Conservation (phyloP, 1,140 invertebrate genomes). For the Carposina sasakii region DNA sequence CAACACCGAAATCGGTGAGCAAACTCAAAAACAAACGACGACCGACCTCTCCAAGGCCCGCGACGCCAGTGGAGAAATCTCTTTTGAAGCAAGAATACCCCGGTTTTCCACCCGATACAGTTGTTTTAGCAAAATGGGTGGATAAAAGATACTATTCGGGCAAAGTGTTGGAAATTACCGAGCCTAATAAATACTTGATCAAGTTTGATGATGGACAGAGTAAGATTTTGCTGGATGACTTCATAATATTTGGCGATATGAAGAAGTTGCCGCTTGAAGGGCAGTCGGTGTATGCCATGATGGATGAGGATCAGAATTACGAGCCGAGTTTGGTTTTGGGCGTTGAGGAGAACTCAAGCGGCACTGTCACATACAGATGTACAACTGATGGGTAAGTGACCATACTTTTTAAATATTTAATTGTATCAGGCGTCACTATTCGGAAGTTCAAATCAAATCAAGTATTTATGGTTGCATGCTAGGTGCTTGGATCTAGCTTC, state of each 20-base stretch:
- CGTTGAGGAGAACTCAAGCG: slow-evolving; percentile 56
- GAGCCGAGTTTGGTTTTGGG: slow-evolving; percentile 63
- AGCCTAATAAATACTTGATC: slow-evolving; percentile 74
- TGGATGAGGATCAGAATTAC: slow-evolving; percentile 67
- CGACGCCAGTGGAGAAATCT: slow-evolving; percentile 56
- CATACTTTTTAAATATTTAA: slow-evolving; percentile 9
- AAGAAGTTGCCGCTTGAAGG: slow-evolving; percentile 65
- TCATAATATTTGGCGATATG: slow-evolving; percentile 72
- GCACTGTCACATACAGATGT: slow-evolving; percentile 64
- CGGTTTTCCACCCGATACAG: slow-evolving; percentile 60
- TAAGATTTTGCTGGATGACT: slow-evolving; percentile 74
- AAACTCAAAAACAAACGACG: slow-evolving; percentile 58
- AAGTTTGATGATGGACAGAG: slow-evolving; percentile 75
- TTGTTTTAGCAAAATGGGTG: slow-evolving; percentile 77
- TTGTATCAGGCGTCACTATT: background rate
- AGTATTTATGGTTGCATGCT: too few relatives aligned
- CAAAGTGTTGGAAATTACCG: slow-evolving; percentile 65
- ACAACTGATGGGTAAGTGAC: slow-evolving; percentile 69
- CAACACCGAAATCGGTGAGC: slow-evolving; percentile 56
- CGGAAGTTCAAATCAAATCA: background rate
- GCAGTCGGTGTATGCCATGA: slow-evolving; percentile 66
- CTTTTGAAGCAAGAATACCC: slow-evolving; percentile 50
- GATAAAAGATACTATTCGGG: slow-evolving; percentile 78
- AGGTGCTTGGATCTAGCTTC: too few relatives aligned
- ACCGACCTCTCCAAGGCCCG: slow-evolving; percentile 52